phyloP scores from a whole-genome alignment of 92 coral and sea anemone genomes.

The Actinostola sp. region DNA sequence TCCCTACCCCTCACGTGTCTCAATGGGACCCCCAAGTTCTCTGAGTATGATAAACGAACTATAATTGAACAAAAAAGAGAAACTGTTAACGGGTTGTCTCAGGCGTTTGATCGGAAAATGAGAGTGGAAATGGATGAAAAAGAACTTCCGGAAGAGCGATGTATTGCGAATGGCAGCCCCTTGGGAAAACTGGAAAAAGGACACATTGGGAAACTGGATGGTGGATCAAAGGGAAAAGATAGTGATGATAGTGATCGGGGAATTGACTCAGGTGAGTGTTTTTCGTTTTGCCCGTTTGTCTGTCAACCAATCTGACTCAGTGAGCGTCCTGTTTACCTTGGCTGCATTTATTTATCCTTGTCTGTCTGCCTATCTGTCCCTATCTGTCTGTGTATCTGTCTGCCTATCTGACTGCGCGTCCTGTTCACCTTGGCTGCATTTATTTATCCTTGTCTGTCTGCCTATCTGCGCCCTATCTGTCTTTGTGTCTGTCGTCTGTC shows the following conservation, averaged over 20 bases:
- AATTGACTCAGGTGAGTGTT: constrained; percentile 22
- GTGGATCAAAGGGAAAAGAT: constrained; percentile 20
- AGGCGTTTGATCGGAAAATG: constrained; percentile 75
- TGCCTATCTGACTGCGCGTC: too few relatives aligned
- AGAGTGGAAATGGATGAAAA: constrained; percentile 65
- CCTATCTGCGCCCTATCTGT: too few relatives aligned
- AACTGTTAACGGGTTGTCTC: constrained; percentile 56
- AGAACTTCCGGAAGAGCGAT: constrained; percentile 49
- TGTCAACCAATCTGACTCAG: too few relatives aligned
- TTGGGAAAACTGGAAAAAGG: constrained; percentile 7
- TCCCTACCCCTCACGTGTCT: constrained; percentile 79
- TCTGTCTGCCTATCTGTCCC: too few relatives aligned
- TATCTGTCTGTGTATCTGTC: too few relatives aligned
- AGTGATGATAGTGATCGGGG: constrained; percentile 36
- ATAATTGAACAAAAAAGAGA: constrained; percentile 56
- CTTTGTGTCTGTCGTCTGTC: too few relatives aligned
- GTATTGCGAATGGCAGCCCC: constrained; percentile 20
- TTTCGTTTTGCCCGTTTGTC: too few relatives aligned
- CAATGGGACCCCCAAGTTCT: constrained; percentile 81
- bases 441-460: too few relatives aligned
- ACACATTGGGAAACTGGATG: constrained; percentile 1
- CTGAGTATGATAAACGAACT: constrained; percentile 68
- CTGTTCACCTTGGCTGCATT: too few relatives aligned
- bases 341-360: too few relatives aligned
- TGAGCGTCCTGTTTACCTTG: too few relatives aligned